Evolutionary conservation across 1,140 invertebrate genomes (phyloP), one percentile per base, ranked within the genome.

Genomic region (Archivesica marissinica): DNA sequence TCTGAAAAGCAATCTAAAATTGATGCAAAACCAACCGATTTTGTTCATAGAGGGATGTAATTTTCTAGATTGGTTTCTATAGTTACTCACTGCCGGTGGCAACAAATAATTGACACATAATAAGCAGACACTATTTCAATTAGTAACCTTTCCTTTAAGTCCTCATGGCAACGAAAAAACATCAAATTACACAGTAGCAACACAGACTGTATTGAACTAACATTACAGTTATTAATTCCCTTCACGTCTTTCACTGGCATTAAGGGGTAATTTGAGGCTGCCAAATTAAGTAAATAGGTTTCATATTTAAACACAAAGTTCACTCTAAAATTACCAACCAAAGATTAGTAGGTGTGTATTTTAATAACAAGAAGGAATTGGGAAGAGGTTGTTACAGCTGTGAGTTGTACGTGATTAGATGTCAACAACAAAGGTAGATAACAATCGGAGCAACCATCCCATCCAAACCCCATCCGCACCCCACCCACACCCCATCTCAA

Each of bases 31-130:
- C 20, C 41, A 72, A 72, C 68, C 35, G 68, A 72, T 72, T 72
- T 72, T 44, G 50, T 72, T 72, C 41, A 72, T 47, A 72, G 25
- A 72, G 66, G 23, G 41, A 76, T 56, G 74, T 59, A 56, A 76
- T 76, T 76, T 59, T 76, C 74, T 1, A 25, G 44, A 76, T 59
- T 38, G 30, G 74, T 76, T 76, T 76, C 74, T 76, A 76, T 76
- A 52, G 74, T 54, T n/a, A 76, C 74, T 15, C 25, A 76, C 23
- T 59, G 74, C 74, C 47, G 33, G 28, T 33, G 74, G 74, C 74
- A 76, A 76, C 33, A 76, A 76, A 76, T 76, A 76, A 76, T 56
- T 76, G 74, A 76, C 74, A 76, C 74, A 76, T 76, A 76, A 76
- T 76, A 76, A 76, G 52, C 74, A 76, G 74, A 52, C 50, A 52